Evolutionary conservation across 2,113 vertebrate genomes (phyloP).

Genomic region (Eudyptes chrysolophus): DNA sequence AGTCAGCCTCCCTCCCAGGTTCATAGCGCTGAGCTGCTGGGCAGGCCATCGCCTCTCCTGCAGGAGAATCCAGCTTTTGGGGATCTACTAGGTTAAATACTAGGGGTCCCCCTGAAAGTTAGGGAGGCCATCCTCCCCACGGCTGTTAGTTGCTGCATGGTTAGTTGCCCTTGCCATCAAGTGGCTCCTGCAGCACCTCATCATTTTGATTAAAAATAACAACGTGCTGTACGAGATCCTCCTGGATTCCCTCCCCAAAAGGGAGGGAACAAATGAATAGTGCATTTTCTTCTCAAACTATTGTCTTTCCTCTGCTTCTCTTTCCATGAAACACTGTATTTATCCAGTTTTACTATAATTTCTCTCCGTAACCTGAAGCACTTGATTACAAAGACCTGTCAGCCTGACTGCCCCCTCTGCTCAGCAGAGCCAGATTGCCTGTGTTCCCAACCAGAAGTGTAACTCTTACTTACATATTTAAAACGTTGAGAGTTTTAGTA

Average conservation of each 20-base stretch:
- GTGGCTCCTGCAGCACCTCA: background rate
- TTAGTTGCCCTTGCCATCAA: background rate
- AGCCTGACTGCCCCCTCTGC: background rate
- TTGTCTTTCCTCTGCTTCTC: background rate
- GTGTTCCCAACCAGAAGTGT: background rate
- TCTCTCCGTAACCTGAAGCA: background rate
- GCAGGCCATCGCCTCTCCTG: background rate
- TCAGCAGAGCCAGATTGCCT: background rate
- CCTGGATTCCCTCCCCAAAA: background rate
- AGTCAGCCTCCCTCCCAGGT: background rate
- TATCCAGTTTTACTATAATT: background rate
- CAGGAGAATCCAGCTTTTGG: background rate
- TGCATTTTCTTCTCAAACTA: background rate
- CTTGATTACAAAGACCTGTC: background rate
- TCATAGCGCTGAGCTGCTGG: background rate
- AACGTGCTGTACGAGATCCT: background rate
- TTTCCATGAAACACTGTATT: background rate
- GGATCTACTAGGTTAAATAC: background rate
- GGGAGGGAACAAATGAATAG: background rate
- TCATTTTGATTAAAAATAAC: background rate
- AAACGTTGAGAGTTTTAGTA: background rate
- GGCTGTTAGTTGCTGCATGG: background rate
- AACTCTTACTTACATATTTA: background rate
- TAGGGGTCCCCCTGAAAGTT: background rate
- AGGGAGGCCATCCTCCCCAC: background rate